Evolutionary conservation across 2,888 invertebrate genomes (phyloP).

Genomic region (Hyposoter didymator): DNA sequence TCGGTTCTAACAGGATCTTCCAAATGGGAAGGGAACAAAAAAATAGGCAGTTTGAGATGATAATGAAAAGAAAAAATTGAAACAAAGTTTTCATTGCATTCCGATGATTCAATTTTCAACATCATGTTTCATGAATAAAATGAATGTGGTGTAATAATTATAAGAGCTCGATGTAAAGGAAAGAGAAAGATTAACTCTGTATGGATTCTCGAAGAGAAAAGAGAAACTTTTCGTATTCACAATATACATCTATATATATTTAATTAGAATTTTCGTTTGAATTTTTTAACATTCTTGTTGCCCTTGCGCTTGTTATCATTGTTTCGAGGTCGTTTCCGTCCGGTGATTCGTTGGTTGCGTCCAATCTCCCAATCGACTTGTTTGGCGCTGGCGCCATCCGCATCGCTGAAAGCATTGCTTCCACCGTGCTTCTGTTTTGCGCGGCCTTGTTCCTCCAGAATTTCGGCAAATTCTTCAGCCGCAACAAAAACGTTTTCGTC

Average conservation of each 20-base stretch:
- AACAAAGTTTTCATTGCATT: neutral
- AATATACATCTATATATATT: conserved; percentile 57
- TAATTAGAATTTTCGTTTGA: conserved; percentile 70
- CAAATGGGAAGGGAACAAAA: neutral
- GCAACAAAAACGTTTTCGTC: conserved; percentile 89
- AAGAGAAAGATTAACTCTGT: conserved; percentile 25
- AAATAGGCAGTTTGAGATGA: neutral
- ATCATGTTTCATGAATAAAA: neutral
- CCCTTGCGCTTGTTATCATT: conserved; percentile 64
- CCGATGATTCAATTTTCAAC: neutral
- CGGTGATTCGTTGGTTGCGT: conserved; percentile 82
- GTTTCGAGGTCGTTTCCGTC: conserved; percentile 68
- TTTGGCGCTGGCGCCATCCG: conserved; percentile 91
- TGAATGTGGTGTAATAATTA: conserved; percentile 28
- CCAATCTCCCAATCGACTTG: conserved; percentile 94
- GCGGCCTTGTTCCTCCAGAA: conserved; percentile 93
- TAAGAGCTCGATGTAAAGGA: conserved; percentile 14
- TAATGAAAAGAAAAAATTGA: neutral
- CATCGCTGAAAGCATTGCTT: conserved; percentile 89
- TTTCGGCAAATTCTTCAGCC: conserved; percentile 94
- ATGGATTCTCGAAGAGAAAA: conserved; percentile 36
- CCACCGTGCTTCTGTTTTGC: conserved; percentile 87
- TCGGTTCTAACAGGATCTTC: neutral
- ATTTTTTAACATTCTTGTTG: conserved; percentile 73
- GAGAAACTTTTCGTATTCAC: conserved; percentile 45